Evolutionary conservation across 2,797 vertebrate species (phyloP), one percentile per base, ranked within the genome.

Genomic region (Tapirus indicus): DNA sequence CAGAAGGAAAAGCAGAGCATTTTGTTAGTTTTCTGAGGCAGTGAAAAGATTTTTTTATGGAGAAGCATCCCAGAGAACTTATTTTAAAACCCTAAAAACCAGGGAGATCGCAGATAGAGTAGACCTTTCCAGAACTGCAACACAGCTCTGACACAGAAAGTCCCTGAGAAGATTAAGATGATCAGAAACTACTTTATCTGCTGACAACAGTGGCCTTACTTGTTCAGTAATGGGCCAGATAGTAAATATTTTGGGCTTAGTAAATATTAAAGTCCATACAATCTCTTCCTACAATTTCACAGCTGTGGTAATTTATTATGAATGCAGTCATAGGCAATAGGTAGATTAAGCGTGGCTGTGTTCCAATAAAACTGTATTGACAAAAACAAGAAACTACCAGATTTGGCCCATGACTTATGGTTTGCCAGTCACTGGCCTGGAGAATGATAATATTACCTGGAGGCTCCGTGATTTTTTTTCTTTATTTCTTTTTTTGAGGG

Each of bases 1-100:
- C 2, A 54, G 25, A 69, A 71, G 80, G 60, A 32, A 47, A 87
- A 32, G 1, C 0, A 29, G 14, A 91, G 10, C 6, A 29, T 47
- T 86, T 85, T 95, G 54, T 68, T 41, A 95, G 23, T 75, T 94
- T 92, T 80, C 72, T 77, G 7, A 77, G 25, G 20, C 23, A 44
- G 93, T 52, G 21, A 32, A 41, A 89, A 87, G 20, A 77, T 41
- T 69, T 52, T 17, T 78, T 86, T 83, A 44, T 20, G 38, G 41
- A 87, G 11, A 93, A 82, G 32, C 4, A 0, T 16, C 6, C 52
- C 32, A 20, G 41, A 86, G 41, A 56, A 66, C 5, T 84, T 79
- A 60, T 27, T 71, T 92, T 27, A 74, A 68, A 25, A 20, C 23
- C 21, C 2, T 62, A 72, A 60, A 35, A 16, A 38, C 6, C 1